Percentiles rank a stretch among this genome's conserved stretches.
Evolutionary conservation across 2,113 vertebrate genomes (phyloP).

Genomic region (Mus pahari): DNA sequence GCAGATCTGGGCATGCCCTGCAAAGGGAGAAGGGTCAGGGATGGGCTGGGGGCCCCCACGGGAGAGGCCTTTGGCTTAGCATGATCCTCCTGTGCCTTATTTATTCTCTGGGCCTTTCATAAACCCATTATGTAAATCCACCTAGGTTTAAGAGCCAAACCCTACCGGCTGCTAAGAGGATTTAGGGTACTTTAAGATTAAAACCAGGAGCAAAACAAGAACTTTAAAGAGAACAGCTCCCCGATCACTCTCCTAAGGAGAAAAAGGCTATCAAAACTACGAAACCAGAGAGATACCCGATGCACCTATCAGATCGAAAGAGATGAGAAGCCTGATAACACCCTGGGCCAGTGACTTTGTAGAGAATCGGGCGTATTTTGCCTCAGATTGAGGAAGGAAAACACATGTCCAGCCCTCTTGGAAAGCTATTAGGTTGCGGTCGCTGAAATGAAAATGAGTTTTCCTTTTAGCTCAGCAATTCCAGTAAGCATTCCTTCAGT

Average conservation of each 20-base stretch:
- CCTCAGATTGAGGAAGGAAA: background rate
- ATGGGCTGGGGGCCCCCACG: background rate
- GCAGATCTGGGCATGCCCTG: background rate
- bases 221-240: constrained; percentile 50
- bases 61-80: constrained; percentile 31
- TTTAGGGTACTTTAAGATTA: constrained; percentile 77
- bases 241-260: constrained; percentile 58
- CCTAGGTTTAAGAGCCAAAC: constrained; percentile 64
- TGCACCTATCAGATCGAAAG: background rate
- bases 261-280: constrained; percentile 38
- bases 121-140: constrained; percentile 73
- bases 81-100: background rate
- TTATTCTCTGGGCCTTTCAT: constrained; percentile 39
- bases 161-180: constrained; percentile 76
- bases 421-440: background rate
- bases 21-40: background rate
- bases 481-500: background rate
- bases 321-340: background rate
- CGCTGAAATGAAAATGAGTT: background rate
- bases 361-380: background rate
- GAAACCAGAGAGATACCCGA: background rate
- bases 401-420: background rate
- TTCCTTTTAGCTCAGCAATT: background rate
- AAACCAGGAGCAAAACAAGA: constrained; percentile 54
- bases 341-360: background rate